Percentiles rank a stretch among this genome's conserved stretches.
Conservation (phyloP, 64 coral and sea anemone genomes). For the Hydrozoanthus tunicans region DNA sequence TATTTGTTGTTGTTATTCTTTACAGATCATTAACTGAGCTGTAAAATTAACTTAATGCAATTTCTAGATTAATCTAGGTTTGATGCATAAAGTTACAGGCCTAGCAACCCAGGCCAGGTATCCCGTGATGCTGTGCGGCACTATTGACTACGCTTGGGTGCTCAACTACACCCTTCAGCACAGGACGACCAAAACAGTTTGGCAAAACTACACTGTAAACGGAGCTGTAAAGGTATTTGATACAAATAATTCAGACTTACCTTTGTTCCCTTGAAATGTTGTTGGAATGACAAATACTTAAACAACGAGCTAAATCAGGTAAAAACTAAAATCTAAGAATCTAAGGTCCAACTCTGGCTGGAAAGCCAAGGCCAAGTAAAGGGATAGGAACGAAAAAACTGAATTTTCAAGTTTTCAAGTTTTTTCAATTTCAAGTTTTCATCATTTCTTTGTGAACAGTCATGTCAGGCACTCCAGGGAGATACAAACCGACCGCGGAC, state of each 20-base stretch:
- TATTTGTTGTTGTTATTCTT: neutral
- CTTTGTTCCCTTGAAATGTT: neutral
- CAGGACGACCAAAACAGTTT: neutral
- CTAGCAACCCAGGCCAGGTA: constrained; percentile 37
- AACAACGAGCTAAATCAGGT: no score
- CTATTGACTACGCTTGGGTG: constrained; percentile 29
- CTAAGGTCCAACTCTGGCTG: no score
- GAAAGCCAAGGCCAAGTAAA: no score
- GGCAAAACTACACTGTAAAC: constrained; percentile 29
- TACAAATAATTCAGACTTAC: neutral
- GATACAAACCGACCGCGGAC: no score
- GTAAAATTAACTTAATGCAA: neutral
- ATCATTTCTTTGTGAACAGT: no score
- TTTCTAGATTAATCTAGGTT: neutral
- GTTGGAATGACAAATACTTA: no score
- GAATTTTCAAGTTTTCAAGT: no score
- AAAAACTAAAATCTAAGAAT: no score
- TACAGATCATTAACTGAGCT: neutral
- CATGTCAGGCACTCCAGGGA: no score
- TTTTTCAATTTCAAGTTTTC: no score
- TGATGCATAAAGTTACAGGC: constrained; percentile 19
- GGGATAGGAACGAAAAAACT: no score
- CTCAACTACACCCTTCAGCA: constrained; percentile 19
- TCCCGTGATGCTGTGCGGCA: constrained; percentile 22
- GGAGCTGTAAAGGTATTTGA: constrained; percentile 32